A percentile compares a stretch with the other conserved stretches of the same genome.
Conservation (phyloP, 30 jellyfish, hydroid and myxozoan genomes). For the Chrysaora quinquecirrha region DNA sequence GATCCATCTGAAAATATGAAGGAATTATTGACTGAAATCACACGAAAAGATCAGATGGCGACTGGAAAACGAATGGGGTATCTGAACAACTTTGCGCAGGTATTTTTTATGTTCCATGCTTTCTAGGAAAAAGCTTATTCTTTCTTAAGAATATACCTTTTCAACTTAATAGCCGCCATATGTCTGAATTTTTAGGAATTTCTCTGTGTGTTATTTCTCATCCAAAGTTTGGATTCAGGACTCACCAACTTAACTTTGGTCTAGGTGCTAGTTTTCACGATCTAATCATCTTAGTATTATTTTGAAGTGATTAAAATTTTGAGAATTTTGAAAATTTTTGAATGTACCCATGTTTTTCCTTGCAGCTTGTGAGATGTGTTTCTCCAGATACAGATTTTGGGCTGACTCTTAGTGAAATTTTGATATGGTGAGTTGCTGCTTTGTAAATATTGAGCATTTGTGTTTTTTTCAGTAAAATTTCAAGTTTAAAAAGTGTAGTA, state of each 20-base stretch:
- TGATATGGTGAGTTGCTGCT: conserved; percentile 73
- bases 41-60: conserved; percentile 91
- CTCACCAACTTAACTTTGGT: neutral
- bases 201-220: neutral
- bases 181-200: neutral
- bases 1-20: conserved; percentile 93
- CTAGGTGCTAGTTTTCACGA: neutral
- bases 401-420: conserved; percentile 69
- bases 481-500: neutral
- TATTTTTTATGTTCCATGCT: no score
- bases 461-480: neutral
- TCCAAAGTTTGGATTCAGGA: neutral
- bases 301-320: no score
- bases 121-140: neutral
- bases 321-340: no score
- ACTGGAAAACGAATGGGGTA: conserved; percentile 96
- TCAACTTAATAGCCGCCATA: neutral
- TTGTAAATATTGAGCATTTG: neutral
- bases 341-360: no score
- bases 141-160: neutral
- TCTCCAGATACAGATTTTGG: conserved; percentile 93
- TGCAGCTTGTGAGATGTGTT: conserved; percentile 89
- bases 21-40: conserved; percentile 87
- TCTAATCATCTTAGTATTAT: neutral
- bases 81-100: conserved; percentile 96